Conservation (phyloP, 2,797 vertebrate species). For the Avahi laniger region DNA sequence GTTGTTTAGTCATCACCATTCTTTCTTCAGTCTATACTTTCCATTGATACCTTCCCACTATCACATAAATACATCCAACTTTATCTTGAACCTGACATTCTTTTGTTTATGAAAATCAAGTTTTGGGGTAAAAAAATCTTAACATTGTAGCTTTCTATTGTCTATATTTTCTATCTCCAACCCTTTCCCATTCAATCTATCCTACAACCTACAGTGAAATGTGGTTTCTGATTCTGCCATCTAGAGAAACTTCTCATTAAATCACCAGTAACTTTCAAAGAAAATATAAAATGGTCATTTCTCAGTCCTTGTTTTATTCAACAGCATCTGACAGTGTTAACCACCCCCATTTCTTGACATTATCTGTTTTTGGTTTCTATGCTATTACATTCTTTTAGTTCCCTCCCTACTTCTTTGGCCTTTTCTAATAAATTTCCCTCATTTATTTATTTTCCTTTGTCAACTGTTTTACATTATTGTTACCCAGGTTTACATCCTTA, state of each 20-base stretch:
- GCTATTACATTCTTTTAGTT: not conserved
- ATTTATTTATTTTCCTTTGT: constrained; percentile 25
- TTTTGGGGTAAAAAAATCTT: not conserved
- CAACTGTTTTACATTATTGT: not conserved
- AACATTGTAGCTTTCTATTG: not conserved
- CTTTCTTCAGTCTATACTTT: not conserved
- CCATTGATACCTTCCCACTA: not conserved
- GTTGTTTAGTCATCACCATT: not conserved
- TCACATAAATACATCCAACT: constrained; percentile 1
- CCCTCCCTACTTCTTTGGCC: not conserved
- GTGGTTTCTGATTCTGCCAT: constrained; percentile 5
- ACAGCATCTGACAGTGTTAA: not conserved
- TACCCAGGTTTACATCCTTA: not conserved
- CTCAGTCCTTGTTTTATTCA: not conserved
- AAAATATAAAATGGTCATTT: not conserved
- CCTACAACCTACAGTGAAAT: constrained; percentile 5
- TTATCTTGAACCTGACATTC: constrained; percentile 1
- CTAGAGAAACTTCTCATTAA: constrained; percentile 10
- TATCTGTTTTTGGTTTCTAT: not conserved
- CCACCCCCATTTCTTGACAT: not conserved
- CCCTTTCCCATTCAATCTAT: not conserved
- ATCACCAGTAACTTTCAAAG: constrained; percentile 18
- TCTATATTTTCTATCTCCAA: not conserved
- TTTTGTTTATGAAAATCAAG: constrained; percentile 13
- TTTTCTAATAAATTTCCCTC: constrained; percentile 38